phyloP scores from a whole-genome alignment of 1,140 invertebrate genomes.

The Portunus trituberculatus region DNA sequence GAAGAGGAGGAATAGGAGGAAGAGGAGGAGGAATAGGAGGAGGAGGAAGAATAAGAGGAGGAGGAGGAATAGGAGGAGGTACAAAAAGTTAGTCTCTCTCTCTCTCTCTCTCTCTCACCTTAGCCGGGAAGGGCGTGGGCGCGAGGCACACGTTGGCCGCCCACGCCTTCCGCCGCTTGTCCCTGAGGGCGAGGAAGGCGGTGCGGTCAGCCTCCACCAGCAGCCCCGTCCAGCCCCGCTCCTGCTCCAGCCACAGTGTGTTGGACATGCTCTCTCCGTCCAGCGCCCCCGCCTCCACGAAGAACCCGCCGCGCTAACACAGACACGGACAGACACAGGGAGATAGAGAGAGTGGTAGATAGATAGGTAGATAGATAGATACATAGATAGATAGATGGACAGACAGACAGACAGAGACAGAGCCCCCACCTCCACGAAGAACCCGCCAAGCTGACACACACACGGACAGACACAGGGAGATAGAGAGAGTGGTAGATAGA shows the following conservation, averaged over 20 bases:
- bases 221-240: slow-evolving; percentile 77
- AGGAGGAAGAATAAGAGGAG: neutral
- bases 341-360: neutral
- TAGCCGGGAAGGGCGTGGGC: slow-evolving; percentile 47
- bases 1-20: no score
- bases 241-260: slow-evolving; percentile 76
- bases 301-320: slow-evolving; percentile 75
- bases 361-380: neutral
- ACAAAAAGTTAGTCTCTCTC: slow-evolving; percentile 9
- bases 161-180: slow-evolving; percentile 74
- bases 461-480: no score
- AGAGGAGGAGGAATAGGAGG: no score
- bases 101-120: slow-evolving; percentile 41
- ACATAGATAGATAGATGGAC: no score
- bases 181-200: slow-evolving; percentile 48
- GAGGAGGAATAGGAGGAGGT: no score
- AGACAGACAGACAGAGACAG: neutral
- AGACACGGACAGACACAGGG: no score
- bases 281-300: slow-evolving; percentile 78
- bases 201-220: slow-evolving; percentile 76
- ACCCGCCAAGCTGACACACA: slow-evolving; percentile 70
- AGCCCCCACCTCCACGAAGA: slow-evolving; percentile 78
- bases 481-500: neutral
- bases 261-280: slow-evolving; percentile 78
- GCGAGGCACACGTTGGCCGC: slow-evolving; percentile 75